Percentiles rank a stretch among this genome's conserved stretches.
These are phyloP conservation scores for Meriones psammophilus DNA, from an alignment of 2,797 vertebrate species.

Conservation along the genomic window DNA sequence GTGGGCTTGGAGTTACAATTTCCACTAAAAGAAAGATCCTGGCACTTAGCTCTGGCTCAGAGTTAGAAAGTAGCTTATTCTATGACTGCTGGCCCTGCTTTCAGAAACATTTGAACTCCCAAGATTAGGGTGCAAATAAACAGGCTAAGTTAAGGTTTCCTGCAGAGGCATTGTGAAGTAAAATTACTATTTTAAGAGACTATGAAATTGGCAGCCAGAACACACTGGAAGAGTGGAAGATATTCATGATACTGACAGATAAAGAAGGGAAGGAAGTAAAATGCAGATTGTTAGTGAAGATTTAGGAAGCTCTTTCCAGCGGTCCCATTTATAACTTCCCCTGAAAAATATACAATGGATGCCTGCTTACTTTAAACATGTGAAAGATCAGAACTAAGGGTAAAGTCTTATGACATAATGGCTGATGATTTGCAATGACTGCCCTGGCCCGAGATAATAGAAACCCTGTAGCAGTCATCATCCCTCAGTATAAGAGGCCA, in stretches of 20 bases:
- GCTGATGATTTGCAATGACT: neutral
- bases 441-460: neutral
- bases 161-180: conserved; percentile 52
- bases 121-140: conserved; percentile 66
- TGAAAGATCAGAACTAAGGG: neutral
- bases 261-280: conserved; percentile 68
- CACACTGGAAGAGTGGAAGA: conserved; percentile 50
- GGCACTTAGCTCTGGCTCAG: conserved; percentile 1
- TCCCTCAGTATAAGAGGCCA: neutral
- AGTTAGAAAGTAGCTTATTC: conserved; percentile 20
- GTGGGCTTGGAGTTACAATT: conserved; percentile 11
- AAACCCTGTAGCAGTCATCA: neutral
- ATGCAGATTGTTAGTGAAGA: conserved; percentile 63
- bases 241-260: conserved; percentile 65
- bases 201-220: conserved; percentile 70
- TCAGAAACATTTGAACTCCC: conserved; percentile 57
- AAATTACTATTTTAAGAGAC: conserved; percentile 73
- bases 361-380: neutral
- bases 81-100: neutral
- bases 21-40: conserved; percentile 41
- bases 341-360: neutral
- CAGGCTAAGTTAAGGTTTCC: conserved; percentile 62
- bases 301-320: conserved; percentile 58
- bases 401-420: neutral
- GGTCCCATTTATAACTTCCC: neutral